Percentiles rank a stretch among this genome's conserved stretches.
Evolutionary conservation across 2,888 invertebrate species (phyloP).

Genomic region (Resseliella maxima): DNA sequence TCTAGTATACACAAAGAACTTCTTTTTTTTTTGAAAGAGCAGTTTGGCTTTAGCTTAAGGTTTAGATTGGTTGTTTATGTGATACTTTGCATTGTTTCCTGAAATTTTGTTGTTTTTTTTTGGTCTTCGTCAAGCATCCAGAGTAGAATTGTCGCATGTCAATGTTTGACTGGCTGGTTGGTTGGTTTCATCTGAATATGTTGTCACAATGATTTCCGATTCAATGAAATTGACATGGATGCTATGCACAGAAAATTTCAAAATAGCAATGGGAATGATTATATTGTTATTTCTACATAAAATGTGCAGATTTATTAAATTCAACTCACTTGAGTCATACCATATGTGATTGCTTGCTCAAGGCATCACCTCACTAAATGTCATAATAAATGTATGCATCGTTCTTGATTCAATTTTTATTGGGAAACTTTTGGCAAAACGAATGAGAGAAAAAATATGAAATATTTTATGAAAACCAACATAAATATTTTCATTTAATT

Average conservation of each 20-base stretch:
- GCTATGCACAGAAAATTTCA: too few relatives aligned
- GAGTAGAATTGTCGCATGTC: neutral
- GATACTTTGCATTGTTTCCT: neutral
- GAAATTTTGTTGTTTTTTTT: neutral
- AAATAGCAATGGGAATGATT: too few relatives aligned
- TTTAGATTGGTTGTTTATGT: neutral
- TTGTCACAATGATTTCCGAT: neutral
- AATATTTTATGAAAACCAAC: neutral
- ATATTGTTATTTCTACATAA: neutral
- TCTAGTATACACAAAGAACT: neutral
- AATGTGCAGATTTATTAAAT: conserved; percentile 36
- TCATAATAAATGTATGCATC: neutral
- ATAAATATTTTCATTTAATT: neutral
- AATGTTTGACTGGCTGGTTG: neutral
- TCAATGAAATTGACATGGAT: neutral
- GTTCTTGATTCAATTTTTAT: neutral
- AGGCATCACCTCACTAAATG: neutral
- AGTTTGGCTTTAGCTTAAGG: neutral
- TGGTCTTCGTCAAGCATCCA: neutral
- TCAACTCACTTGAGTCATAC: neutral
- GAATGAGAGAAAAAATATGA: neutral
- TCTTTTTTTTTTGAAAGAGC: neutral
- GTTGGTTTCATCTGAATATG: neutral
- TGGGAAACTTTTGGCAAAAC: neutral
- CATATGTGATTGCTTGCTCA: conserved; percentile 51